Base-by-base conservation (phyloP, 2,888 invertebrate genomes). In the Hypomecis atomaria region DNA sequence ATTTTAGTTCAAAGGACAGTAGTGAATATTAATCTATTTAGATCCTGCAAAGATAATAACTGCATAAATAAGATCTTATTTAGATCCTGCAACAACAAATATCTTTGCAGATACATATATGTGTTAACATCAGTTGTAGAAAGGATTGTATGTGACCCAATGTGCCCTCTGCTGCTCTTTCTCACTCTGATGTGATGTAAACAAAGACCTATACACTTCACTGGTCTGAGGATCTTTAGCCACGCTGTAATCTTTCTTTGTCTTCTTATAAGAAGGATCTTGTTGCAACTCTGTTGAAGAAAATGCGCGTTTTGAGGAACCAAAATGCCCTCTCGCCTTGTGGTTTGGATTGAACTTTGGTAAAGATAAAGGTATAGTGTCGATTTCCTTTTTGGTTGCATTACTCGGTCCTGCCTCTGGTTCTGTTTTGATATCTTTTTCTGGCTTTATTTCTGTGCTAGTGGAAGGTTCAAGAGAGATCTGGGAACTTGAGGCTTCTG, bases 81-180 rank as follows among this genome's bases (percentile, higher is more conserved):
- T 23, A 45, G 8, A 13, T 6, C 23, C 23, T 23, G 8, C 23
- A 23, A 6, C 4, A 11, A 44, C 13, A 8, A 38, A 38, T 38
- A 1, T 8, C 38, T 38, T 8, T 6, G 10, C 10, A 40, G n/a
- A n/a, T n/a, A 40, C 7, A 9, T n/a, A n/a, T n/a, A n/a, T n/a
- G n/a, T n/a, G n/a, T 7, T 60, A 92, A 90, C 96, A 90, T 58
- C 59, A 72, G 56, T 97, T 97, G 85, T 97, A 98, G 87, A 97
- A 97, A 55, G 99, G 99, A 94, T 99, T 99, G 79, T 98, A 99
- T 0, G 99, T 99, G 60, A 99, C 96, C 99, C 99, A 99, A 85
- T 99, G 99, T 1, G 98, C 98, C 74, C 96, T 95, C 49, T 95
- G 94, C 84, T 99, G 98, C 58, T 96, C 95, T 76, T 96, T 94